Evolutionary conservation across 2,888 invertebrate species (phyloP).

Genomic region (Dynastes maya): DNA sequence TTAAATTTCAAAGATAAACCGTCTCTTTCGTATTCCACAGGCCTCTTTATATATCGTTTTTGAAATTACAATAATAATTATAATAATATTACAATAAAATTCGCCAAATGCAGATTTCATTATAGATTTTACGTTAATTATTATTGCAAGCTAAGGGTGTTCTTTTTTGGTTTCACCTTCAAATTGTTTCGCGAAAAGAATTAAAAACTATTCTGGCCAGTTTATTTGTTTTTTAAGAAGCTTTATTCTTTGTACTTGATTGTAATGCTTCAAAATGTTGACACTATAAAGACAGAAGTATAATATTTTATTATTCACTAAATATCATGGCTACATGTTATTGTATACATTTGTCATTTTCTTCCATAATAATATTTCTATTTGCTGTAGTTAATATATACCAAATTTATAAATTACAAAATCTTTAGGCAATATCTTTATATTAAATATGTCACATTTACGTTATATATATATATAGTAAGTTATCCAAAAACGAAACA

Average conservation of each 20-base stretch:
- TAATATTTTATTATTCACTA: slow-evolving; percentile 28
- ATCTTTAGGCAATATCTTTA: slow-evolving; percentile 12
- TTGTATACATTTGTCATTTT: slow-evolving; percentile 35
- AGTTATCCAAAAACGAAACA: background rate
- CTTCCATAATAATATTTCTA: background rate
- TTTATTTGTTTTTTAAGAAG: too few species aligned
- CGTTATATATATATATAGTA: background rate
- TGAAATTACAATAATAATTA: too few species aligned
- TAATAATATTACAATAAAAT: too few species aligned
- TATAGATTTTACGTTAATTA: too few species aligned
- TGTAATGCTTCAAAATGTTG: slow-evolving; percentile 22
- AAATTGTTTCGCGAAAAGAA: too few species aligned
- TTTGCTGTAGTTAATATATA: slow-evolving; percentile 23
- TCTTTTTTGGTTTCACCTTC: too few species aligned
- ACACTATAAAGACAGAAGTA: slow-evolving; percentile 33
- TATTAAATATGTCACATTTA: slow-evolving; percentile 24
- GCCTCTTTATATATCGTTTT: too few species aligned
- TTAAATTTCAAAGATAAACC: too few species aligned
- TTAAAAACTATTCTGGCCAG: too few species aligned
- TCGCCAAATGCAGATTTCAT: too few species aligned
- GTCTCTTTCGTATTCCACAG: too few species aligned
- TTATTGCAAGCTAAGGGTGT: too few species aligned
- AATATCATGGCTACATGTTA: slow-evolving; percentile 35
- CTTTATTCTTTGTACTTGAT: background rate
- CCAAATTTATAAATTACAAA: slow-evolving; percentile 36